Evolutionary conservation across 2,888 invertebrate genomes (phyloP).

Genomic region (Pammene aurita): DNA sequence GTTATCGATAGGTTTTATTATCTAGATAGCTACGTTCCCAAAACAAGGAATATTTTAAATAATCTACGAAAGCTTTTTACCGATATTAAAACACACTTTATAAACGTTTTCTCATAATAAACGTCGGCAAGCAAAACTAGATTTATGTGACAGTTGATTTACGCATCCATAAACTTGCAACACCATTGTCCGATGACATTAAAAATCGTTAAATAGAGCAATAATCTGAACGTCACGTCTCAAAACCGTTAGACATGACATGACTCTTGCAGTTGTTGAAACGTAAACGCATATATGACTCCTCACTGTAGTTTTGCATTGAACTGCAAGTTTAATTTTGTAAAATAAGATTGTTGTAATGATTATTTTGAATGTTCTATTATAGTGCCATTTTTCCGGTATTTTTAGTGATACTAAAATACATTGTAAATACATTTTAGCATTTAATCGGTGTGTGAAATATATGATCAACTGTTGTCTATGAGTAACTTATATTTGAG

Average conservation of each 20-base stretch:
- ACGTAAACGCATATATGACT: background rate
- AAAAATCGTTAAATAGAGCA: conserved; percentile 74
- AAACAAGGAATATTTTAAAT: too few species aligned
- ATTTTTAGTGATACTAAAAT: conserved; percentile 46
- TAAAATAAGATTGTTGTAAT: conserved; percentile 50
- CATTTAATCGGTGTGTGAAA: conserved; percentile 38
- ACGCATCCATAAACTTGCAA: conserved; percentile 69
- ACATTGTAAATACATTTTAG: conserved; percentile 55
- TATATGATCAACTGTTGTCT: conserved; percentile 7
- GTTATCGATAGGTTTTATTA: too few species aligned
- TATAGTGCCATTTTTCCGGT: conserved; percentile 52
- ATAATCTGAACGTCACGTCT: conserved; percentile 72
- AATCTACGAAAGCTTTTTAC: too few species aligned
- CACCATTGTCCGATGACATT: conserved; percentile 72
- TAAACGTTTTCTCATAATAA: conserved; percentile 63
- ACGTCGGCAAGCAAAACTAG: conserved; percentile 56
- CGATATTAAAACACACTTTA: conserved; percentile 31
- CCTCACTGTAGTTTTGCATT: background rate
- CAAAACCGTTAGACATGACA: conserved; percentile 58
- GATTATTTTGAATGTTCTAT: conserved; percentile 56
- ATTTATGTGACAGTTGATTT: conserved; percentile 75
- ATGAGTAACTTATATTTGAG: too few species aligned
- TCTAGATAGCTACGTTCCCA: too few species aligned
- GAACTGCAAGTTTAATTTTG: conserved; percentile 30
- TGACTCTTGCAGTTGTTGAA: conserved; percentile 27